Percentiles rank a stretch among this genome's conserved stretches.
Conservation (phyloP, 2,797 vertebrate genomes). For the Enteromius fasciolatus region DNA sequence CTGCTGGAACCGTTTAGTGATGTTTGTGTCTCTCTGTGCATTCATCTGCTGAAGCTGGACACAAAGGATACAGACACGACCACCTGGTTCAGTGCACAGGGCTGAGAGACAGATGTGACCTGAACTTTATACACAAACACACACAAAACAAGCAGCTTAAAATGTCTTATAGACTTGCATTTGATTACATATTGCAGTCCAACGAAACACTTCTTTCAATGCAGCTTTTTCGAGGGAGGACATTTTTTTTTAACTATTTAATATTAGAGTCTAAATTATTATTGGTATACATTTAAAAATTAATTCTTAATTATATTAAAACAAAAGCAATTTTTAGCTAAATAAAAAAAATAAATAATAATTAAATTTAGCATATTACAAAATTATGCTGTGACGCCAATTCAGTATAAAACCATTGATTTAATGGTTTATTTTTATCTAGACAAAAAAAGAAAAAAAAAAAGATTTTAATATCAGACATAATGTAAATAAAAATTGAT, state of each 20-base stretch:
- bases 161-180: not conserved
- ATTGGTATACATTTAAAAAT: not conserved
- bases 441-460: not conserved
- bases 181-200: not conserved
- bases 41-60: conserved; percentile 54
- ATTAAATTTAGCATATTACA: not conserved
- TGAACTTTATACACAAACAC: conserved; percentile 45
- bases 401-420: not conserved
- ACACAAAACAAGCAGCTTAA: conserved; percentile 39
- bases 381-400: not conserved
- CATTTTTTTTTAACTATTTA: not conserved
- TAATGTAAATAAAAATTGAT: not conserved
- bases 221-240: not conserved
- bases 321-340: not conserved
- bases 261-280: not conserved
- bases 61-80: conserved; percentile 51
- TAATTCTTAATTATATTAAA: not conserved
- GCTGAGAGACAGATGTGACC: conserved; percentile 52
- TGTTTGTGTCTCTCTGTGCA: conserved; percentile 58
- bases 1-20: conserved; percentile 62
- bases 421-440: not conserved
- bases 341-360: not conserved
- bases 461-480: not conserved
- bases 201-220: not conserved
- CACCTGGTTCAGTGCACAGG: conserved; percentile 40